These are phyloP conservation scores for Homarus americanus DNA, from an alignment of 1,140 invertebrate species.

Conservation along the genomic window DNA sequence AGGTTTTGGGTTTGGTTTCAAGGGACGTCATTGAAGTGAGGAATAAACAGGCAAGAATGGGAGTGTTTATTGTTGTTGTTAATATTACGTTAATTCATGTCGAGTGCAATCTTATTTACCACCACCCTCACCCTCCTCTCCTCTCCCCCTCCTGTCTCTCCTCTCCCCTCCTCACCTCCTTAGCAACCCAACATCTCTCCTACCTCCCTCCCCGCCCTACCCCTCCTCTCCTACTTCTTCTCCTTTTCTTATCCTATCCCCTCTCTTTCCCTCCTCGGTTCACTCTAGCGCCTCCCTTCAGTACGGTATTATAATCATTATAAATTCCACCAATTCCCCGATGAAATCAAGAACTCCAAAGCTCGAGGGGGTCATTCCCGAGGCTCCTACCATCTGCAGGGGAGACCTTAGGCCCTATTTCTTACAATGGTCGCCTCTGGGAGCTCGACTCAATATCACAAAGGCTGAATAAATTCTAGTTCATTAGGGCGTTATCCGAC, in stretches of 20 bases:
- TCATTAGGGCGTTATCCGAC: slow-evolving; percentile 52
- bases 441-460: slow-evolving; percentile 38
- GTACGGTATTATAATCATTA: slow-evolving; percentile 47
- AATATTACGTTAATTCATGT: neutral
- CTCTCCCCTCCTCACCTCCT: neutral
- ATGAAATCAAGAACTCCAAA: slow-evolving; percentile 30
- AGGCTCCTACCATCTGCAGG: neutral
- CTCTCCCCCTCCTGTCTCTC: neutral
- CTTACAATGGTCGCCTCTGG: slow-evolving; percentile 2
- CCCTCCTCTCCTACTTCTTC: neutral
- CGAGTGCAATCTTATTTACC: too few relatives aligned
- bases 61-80: too few relatives aligned
- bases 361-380: neutral
- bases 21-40: neutral
- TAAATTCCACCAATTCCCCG: slow-evolving; percentile 35
- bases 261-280: neutral
- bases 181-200: too few relatives aligned
- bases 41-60: neutral
- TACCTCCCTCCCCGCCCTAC: neutral
- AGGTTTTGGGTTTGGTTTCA: neutral
- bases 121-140: too few relatives aligned
- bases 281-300: slow-evolving; percentile 8
- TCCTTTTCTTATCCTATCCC: neutral
- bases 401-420: slow-evolving; percentile 6
- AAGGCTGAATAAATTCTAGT: slow-evolving; percentile 39